Conservation (phyloP, 2,888 invertebrate species). For the Trachelus troglodyta region DNA sequence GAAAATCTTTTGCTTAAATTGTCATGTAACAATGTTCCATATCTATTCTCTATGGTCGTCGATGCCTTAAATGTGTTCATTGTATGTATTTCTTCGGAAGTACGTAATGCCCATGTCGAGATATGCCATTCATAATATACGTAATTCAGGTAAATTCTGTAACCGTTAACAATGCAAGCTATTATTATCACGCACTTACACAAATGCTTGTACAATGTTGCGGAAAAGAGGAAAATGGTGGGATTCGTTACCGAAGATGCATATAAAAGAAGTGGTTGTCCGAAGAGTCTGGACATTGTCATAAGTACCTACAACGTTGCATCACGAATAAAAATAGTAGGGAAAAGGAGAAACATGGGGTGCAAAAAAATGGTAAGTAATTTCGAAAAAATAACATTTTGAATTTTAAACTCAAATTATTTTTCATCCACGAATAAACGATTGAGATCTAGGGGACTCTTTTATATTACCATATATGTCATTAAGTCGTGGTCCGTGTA, state of each 20-base stretch:
- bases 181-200: slow-evolving; percentile 40
- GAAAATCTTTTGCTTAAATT: neutral
- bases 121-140: neutral
- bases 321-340: neutral
- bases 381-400: neutral
- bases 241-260: slow-evolving; percentile 15
- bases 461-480: neutral
- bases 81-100: neutral
- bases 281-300: slow-evolving; percentile 5
- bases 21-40: neutral
- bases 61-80: neutral
- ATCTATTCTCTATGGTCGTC: neutral
- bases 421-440: neutral
- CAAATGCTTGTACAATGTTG: slow-evolving; percentile 26
- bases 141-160: slow-evolving; percentile 36
- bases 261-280: slow-evolving; percentile 18
- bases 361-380: slow-evolving; percentile 13
- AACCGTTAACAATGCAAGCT: slow-evolving; percentile 41
- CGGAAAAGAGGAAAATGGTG: slow-evolving; percentile 5
- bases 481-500: neutral
- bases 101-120: slow-evolving; percentile 36
- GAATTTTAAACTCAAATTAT: neutral
- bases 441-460: neutral
- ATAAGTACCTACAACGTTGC: neutral
- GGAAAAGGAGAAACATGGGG: slow-evolving; percentile 5